Conservation (phyloP, 2,113 vertebrate species). For the Lycocorax pyrrhopterus region DNA sequence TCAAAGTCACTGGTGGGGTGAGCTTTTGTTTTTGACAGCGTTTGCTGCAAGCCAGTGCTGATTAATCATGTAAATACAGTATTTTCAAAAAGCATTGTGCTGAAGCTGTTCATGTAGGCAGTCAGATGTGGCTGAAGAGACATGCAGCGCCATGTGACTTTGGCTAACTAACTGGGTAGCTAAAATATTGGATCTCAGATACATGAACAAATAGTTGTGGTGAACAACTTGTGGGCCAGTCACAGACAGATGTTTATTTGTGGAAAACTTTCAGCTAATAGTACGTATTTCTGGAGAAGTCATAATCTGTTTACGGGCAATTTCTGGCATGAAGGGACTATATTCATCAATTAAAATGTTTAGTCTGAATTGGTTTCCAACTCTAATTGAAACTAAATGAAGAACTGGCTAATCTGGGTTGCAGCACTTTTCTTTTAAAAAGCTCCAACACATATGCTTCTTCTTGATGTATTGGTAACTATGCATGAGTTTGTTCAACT, state of each 20-base stretch:
- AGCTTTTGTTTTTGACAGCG: neutral
- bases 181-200: neutral
- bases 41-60: neutral
- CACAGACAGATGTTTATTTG: slow-evolving; percentile 11
- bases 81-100: neutral
- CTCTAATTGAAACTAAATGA: slow-evolving; percentile 1
- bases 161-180: neutral
- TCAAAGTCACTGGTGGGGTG: neutral
- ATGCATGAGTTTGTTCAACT: neutral
- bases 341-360: slow-evolving; percentile 19
- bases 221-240: neutral
- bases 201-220: neutral
- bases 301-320: neutral
- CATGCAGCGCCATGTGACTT: neutral
- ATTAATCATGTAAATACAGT: neutral
- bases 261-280: neutral
- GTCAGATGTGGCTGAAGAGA: neutral
- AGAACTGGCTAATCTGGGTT: neutral
- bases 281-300: neutral
- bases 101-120: neutral
- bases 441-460: neutral
- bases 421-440: neutral
- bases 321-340: neutral
- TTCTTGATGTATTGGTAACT: neutral
- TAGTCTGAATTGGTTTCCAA: slow-evolving; percentile 6